phyloP scores from a whole-genome alignment of 1,140 invertebrate species.

The Halictus rubicundus region DNA sequence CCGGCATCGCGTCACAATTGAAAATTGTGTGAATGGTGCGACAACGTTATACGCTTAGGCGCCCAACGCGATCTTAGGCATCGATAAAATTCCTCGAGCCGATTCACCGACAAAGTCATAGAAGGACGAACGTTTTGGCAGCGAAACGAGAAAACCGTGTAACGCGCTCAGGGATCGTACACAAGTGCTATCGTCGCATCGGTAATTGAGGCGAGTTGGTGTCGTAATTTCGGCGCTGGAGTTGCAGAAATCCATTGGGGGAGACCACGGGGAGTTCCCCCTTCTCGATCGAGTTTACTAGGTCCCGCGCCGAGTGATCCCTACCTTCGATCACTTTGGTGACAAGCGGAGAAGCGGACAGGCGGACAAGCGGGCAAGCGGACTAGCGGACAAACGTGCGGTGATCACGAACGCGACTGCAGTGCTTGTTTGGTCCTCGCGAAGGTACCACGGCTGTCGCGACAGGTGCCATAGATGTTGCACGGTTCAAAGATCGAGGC shows the following conservation, averaged over 20 bases:
- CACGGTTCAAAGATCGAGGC: not conserved
- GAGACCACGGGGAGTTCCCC: not conserved
- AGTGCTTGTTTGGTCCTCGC: slow-evolving; percentile 3
- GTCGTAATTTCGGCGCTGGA: not conserved
- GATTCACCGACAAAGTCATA: too few species aligned
- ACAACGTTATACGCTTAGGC: too few species aligned
- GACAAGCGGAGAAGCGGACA: not conserved
- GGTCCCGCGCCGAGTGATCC: not conserved
- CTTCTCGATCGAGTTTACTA: slow-evolving; percentile 1
- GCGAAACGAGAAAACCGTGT: too few species aligned
- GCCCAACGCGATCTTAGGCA: too few species aligned
- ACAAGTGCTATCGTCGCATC: not conserved
- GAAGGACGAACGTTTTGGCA: too few species aligned
- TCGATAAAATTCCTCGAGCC: too few species aligned
- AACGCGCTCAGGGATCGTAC: too few species aligned
- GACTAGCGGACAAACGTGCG: too few species aligned
- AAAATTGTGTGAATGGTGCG: too few species aligned
- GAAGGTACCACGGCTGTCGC: not conserved
- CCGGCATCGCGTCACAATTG: too few species aligned
- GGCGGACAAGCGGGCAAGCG: not conserved
- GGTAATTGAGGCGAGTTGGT: not conserved
- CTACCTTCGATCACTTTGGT: slow-evolving; percentile 3
- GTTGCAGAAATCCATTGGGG: not conserved
- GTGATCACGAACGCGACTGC: not conserved
- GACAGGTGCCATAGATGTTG: not conserved